Evolutionary conservation across 1,140 invertebrate genomes (phyloP), one percentile per base, ranked within the genome.

Genomic region (Cepaea nemoralis): DNA sequence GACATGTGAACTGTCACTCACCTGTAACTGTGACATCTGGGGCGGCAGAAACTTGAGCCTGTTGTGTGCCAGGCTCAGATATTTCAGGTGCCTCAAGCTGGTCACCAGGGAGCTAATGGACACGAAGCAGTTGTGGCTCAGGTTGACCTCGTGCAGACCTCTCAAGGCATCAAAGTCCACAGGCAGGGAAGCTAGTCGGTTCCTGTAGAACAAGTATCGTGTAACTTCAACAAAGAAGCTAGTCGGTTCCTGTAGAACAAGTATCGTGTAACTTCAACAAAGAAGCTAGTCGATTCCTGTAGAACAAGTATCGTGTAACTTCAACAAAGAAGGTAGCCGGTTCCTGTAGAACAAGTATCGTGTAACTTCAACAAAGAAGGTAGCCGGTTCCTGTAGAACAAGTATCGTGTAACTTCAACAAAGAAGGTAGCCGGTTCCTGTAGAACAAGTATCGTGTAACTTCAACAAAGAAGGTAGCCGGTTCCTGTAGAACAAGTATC

Each of bases 61-160:
- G 73, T 91, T 91, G 66, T 84, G 80, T 16, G 87, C 81, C 22
- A 91, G 37, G 35, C 88, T 89, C 0, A 90, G 80, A 82, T 88
- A 89, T 24, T 82, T 81, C 0, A 90, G 82, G 3, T 85, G 77
- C 22, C 81, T 82, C n/a, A 81, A 2, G 31, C 75, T 77, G 8
- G 88, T 66, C 76, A 83, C 63, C 63, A 77, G 27, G 79, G 70
- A 81, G 78, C 33, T 84, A 50, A 74, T 83, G 84, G 77, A 87
- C 77, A 45, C 85, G 74, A 90, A 86, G 6, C 80, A 81, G 80
- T 90, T 90, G n/a, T 84, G 78, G 22, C 85, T 81, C 16, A 90
- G 50, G 63, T 90, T 89, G 16, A 91, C 75, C 73, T 91, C 90
- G 39, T 78, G 73, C 14, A 91, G 84, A 12, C 85, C 79, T 48